These are phyloP conservation scores for Syngnathus floridae DNA, from an alignment of 2,113 vertebrate species.

Conservation along the genomic window DNA sequence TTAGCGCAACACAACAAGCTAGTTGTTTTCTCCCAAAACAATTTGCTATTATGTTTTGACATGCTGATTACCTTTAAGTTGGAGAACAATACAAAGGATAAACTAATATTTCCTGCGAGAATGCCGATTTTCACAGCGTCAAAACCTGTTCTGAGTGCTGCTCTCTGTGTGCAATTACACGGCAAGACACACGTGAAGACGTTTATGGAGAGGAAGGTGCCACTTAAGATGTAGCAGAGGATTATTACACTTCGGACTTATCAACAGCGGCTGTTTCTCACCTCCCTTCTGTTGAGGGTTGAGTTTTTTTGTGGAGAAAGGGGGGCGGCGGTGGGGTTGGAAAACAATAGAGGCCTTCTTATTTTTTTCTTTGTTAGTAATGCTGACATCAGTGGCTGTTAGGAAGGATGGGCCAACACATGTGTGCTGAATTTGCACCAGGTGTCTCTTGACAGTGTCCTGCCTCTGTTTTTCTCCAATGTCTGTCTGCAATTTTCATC, in stretches of 20 bases:
- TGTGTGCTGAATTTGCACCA: slow-evolving; percentile 47
- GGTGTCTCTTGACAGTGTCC: slow-evolving; percentile 55
- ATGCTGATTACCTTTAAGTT: no score
- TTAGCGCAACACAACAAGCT: no score
- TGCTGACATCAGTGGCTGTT: slow-evolving; percentile 58
- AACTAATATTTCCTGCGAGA: no score
- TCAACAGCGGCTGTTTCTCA: slow-evolving; percentile 13
- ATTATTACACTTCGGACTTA: slow-evolving; percentile 38
- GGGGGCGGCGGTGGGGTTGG: slow-evolving; percentile 1
- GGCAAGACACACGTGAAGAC: slow-evolving; percentile 35
- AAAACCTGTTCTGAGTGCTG: not conserved
- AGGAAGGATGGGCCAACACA: slow-evolving; percentile 62
- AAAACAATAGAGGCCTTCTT: slow-evolving; percentile 52
- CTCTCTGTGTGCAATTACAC: slow-evolving; percentile 29
- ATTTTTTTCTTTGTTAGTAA: slow-evolving; percentile 35
- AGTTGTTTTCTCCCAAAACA: no score
- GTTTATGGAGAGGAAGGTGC: slow-evolving; percentile 41
- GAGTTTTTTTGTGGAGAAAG: not conserved
- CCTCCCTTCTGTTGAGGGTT: slow-evolving; percentile 10
- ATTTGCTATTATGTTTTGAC: no score
- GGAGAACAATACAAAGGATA: no score
- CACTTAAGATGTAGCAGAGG: slow-evolving; percentile 31
- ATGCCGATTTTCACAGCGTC: no score
- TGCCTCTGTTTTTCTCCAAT: slow-evolving; percentile 22
- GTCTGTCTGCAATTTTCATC: slow-evolving; percentile 21